These are phyloP conservation scores for Brachyptera risi DNA, from an alignment of 2,888 invertebrate species.

Conservation along the genomic window DNA sequence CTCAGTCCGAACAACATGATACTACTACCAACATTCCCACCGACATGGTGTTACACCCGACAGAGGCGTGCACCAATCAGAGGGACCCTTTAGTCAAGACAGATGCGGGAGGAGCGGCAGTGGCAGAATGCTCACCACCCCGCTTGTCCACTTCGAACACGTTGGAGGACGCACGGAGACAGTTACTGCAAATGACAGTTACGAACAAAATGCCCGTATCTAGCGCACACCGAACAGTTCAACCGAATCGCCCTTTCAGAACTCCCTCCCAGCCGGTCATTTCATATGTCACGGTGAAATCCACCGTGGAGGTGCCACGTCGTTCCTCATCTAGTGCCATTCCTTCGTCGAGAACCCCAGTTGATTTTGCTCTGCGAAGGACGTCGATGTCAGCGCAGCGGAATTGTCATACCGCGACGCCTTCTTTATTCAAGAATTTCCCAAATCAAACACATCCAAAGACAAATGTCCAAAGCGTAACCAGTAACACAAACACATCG, in stretches of 20 bases:
- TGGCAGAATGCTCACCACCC: background rate
- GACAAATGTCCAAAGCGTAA: too few species aligned
- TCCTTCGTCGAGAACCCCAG: background rate
- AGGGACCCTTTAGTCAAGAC: background rate
- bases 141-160: background rate
- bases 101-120: background rate
- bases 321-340: background rate
- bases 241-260: background rate
- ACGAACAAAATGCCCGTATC: background rate
- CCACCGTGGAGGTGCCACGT: background rate
- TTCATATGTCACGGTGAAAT: constrained; percentile 10
- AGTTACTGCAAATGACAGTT: background rate
- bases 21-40: background rate
- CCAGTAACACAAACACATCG: background rate
- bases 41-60: too few species aligned
- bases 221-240: background rate
- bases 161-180: background rate
- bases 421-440: background rate
- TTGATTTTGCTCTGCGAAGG: background rate
- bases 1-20: too few species aligned
- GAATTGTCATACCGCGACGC: background rate
- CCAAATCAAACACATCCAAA: too few species aligned
- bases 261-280: constrained; percentile 17
- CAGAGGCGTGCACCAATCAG: background rate
- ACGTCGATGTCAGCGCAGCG: background rate